A percentile compares a stretch with the other conserved stretches of the same genome.
phyloP scores from a whole-genome alignment of 2,888 invertebrate genomes.

The Pelosia muscerda region DNA sequence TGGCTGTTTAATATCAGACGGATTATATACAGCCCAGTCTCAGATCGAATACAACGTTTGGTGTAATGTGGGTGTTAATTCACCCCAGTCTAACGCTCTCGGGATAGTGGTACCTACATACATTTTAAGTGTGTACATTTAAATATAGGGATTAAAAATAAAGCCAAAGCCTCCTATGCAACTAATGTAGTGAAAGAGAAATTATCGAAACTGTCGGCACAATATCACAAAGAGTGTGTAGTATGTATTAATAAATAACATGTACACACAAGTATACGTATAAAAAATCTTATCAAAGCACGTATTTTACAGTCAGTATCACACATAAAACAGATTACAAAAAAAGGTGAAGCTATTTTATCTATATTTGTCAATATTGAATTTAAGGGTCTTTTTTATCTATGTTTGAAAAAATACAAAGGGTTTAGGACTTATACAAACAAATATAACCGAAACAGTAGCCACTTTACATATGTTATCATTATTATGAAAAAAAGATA shows the following conservation, averaged over 20 bases:
- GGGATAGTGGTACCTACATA: too few relatives aligned
- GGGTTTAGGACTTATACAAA: not conserved
- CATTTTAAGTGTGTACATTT: too few relatives aligned
- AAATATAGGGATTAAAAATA: too few relatives aligned
- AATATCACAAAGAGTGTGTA: not conserved
- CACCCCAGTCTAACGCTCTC: too few relatives aligned
- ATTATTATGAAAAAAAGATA: not conserved
- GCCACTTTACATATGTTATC: not conserved
- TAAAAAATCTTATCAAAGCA: constrained; percentile 1
- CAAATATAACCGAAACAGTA: not conserved
- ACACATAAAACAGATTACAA: constrained; percentile 1
- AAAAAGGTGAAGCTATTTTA: not conserved
- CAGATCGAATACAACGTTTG: too few relatives aligned
- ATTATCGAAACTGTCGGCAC: not conserved
- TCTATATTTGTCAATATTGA: constrained; percentile 2
- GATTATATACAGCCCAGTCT: too few relatives aligned
- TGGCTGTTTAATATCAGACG: too few relatives aligned
- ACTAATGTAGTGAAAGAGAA: not conserved
- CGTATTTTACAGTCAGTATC: not conserved
- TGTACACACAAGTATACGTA: not conserved
- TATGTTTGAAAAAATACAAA: not conserved
- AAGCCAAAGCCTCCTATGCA: not conserved
- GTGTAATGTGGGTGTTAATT: too few relatives aligned
- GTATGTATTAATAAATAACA: not conserved
- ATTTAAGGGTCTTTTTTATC: not conserved